Evolutionary conservation across 1,140 invertebrate genomes (phyloP), one percentile per base, ranked within the genome.

Genomic region (Lucilia sericata): DNA sequence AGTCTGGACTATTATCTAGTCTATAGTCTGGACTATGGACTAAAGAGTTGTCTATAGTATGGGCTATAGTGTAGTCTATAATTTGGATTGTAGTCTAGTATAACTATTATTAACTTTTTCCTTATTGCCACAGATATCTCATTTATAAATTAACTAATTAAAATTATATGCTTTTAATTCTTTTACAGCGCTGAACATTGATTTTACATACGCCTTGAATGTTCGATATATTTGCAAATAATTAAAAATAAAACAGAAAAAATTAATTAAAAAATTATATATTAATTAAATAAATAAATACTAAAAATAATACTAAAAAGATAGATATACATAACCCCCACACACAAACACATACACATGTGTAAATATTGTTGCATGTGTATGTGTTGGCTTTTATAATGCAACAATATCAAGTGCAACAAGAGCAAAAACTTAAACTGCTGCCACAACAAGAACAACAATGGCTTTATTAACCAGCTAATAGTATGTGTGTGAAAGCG

Each of bases 391-490:
- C 19, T 70, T 21, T 70, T 8, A 25, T 25, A 7, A 21, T 70
- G 65, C 65, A 25, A 70, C 76, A 80, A 30, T 30, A 30, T 30
- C 25, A 30, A 30, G 25, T 30, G 25, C 25, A 30, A 21, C 42
- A 17, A 13, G 17, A 51, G 3, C 42, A 13, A 14, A 78, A 36
- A 5, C 36, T 42, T 19, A 47, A 42, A 78, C n/a, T 78, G 75
- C 76, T 49, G 76, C 76, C 36, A 49, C 21, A 49, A 25, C 42
- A 51, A 21, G 7, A 19, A 5, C 76, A 51, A 80, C 42, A 80
- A 80, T 80, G 76, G 76, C 76, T 80, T 80, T 47, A 19, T n/a
- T 80, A 80, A 80, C 12, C 25, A 80, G 76, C 76, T 80, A 80
- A 80, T 80, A 80, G 55, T 70, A 8, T 70, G 65, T 70, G 21